These are phyloP conservation scores for Oryzias dopingdopingensis DNA, from an alignment of 2,797 vertebrate species.

Conservation along the genomic window DNA sequence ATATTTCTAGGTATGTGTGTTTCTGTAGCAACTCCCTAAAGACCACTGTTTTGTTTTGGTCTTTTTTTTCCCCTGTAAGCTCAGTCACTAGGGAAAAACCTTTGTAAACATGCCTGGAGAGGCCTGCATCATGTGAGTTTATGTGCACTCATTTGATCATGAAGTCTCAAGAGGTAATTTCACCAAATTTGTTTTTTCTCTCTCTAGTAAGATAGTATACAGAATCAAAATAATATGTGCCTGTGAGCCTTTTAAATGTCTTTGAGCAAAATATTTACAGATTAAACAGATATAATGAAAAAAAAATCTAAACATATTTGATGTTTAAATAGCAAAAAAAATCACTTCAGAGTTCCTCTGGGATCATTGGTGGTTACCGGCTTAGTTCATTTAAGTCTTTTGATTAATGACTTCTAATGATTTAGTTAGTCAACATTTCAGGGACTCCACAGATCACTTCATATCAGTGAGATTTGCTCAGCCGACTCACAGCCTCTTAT, in stretches of 20 bases:
- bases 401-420: conserved; percentile 6
- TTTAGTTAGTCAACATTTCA: conserved; percentile 15
- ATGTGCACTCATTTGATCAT: conserved; percentile 31
- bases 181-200: conserved; percentile 59
- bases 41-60: conserved; percentile 69
- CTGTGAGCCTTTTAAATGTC: conserved; percentile 4
- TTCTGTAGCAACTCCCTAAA: conserved; percentile 50
- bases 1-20: conserved; percentile 5
- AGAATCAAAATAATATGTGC: conserved; percentile 30
- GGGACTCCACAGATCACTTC: conserved; percentile 4
- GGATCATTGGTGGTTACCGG: conserved; percentile 15
- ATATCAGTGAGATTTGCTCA: conserved; percentile 14
- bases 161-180: conserved; percentile 66
- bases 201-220: conserved; percentile 39
- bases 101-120: conserved; percentile 77
- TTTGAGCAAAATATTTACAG: conserved; percentile 46
- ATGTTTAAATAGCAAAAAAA: conserved; percentile 8
- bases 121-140: conserved; percentile 36
- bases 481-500: conserved; percentile 18
- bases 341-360: conserved; percentile 16
- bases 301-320: conserved; percentile 10
- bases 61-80: conserved; percentile 60
- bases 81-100: conserved; percentile 66
- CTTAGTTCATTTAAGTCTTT: conserved; percentile 8
- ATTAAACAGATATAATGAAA: conserved; percentile 45